Base-by-base conservation (phyloP, 2,113 vertebrate species). In the Meles meles region DNA sequence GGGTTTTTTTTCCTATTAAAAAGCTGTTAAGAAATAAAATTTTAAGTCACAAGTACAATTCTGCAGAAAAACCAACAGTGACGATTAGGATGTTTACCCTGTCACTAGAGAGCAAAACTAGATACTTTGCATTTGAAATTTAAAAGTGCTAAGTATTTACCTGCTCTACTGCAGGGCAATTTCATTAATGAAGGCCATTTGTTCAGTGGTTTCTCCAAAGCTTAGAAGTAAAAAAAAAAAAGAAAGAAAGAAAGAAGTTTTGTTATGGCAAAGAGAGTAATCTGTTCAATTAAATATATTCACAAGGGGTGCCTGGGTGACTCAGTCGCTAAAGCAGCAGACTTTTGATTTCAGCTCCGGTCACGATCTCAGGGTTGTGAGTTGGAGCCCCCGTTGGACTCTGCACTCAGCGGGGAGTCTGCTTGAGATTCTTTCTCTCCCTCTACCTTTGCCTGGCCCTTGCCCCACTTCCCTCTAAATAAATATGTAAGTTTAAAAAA, bases 111-210 rank as follows among this genome's bases (percentile, higher is more conserved):
- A 87, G 83, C 7, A 69, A n/a, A 98, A 71, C 69, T 94, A 57
- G 37, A 83, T 90, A n/a, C 42, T 90, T 63, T 88, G 17, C 13
- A 37, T 89, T 93, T 96, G n/a, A 85, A 92, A 95, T 96, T 94
- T 80, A 25, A 87, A 83, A 92, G 42, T 71, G 44, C 39, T 57
- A 74, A 85, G 8, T 76, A 21, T 87, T 90, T 55, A 52, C 44
- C 57, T 59, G 20, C 10, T 83, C 2, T 5, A 52, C 67, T 63
- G n/a, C 6, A 89, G n/a, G 69, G 20, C 7, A 63, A 52, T 89
- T 94, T 91, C 83, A 13, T 65, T 95, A 90, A 67, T 88, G 37
- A 91, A 88, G n/a, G 2, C 18, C 55, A 79, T 88, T 93, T 92
- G n/a, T 92, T 93, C 34, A 81, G 42, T 23, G 80, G 29, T 85